Conservation (phyloP, 1,140 invertebrate species). For the Antheraea mylitta region DNA sequence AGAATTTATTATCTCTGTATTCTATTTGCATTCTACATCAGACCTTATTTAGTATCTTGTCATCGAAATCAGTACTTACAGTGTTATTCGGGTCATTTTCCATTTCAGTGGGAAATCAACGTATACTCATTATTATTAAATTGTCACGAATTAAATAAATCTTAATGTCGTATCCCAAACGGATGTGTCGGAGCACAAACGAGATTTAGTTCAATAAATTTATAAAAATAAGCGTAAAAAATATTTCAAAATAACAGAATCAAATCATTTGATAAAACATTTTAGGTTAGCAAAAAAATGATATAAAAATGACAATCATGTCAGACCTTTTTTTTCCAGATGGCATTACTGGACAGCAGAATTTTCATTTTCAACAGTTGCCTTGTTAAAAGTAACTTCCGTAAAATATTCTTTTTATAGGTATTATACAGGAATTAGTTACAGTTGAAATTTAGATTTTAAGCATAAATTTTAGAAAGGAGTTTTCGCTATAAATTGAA, state of each 20-base stretch:
- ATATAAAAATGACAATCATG: constrained; percentile 73
- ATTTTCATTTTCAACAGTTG: constrained; percentile 70
- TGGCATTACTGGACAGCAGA: constrained; percentile 72
- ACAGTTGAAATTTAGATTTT: background rate
- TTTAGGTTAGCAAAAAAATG: constrained; percentile 79
- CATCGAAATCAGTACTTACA: constrained; percentile 51
- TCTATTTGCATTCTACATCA: no score
- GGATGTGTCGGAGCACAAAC: constrained; percentile 60
- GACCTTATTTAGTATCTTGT: background rate
- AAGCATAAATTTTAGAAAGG: background rate
- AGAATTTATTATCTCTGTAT: no score
- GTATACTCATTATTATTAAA: constrained; percentile 67
- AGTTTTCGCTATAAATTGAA: background rate
- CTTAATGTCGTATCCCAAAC: constrained; percentile 30
- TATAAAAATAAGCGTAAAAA: constrained; percentile 71
- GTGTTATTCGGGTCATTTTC: constrained; percentile 75
- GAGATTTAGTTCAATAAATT: constrained; percentile 71
- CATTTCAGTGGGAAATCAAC: constrained; percentile 64
- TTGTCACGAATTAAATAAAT: constrained; percentile 57
- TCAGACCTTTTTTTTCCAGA: constrained; percentile 77
- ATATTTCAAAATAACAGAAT: constrained; percentile 68
- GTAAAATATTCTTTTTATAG: constrained; percentile 11
- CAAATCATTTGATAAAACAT: constrained; percentile 78
- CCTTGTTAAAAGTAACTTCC: constrained; percentile 58
- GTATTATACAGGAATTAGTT: background rate